Conservation (phyloP, 2,797 vertebrate genomes). For the Rhyacichthys aspro region DNA sequence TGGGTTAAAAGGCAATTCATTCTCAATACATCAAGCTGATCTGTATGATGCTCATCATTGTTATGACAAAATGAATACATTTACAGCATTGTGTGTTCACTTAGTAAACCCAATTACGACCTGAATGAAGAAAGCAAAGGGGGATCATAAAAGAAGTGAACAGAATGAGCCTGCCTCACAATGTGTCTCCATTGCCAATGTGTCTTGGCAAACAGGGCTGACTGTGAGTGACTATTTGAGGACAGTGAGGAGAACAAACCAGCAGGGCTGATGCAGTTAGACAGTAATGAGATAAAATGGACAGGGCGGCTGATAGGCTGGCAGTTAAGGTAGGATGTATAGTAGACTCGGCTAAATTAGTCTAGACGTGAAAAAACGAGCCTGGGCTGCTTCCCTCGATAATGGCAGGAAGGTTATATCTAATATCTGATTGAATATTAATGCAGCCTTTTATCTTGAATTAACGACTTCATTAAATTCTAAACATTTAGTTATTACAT, state of each 20-base stretch:
- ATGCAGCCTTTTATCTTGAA: constrained; percentile 58
- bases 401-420: constrained; percentile 59
- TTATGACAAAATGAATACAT: background rate
- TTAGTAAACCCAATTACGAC: constrained; percentile 16
- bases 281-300: constrained; percentile 36
- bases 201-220: background rate
- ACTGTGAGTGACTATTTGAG: constrained; percentile 6
- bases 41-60: background rate
- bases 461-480: constrained; percentile 68
- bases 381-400: constrained; percentile 36
- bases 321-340: constrained; percentile 60
- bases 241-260: constrained; percentile 13
- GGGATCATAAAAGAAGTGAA: constrained; percentile 15
- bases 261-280: constrained; percentile 1
- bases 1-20: no score
- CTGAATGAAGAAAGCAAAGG: background rate
- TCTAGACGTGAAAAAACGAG: constrained; percentile 51
- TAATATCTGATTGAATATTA: constrained; percentile 69
- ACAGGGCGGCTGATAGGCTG: constrained; percentile 36
- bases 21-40: background rate
- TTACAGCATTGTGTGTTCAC: constrained; percentile 20
- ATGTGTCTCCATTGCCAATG: constrained; percentile 18
- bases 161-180: constrained; percentile 23
- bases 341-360: constrained; percentile 58
- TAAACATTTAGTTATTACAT: constrained; percentile 50